These are phyloP conservation scores for Meloidogyne chitwoodi DNA, from an alignment of 1,140 invertebrate species.

Conservation along the genomic window DNA sequence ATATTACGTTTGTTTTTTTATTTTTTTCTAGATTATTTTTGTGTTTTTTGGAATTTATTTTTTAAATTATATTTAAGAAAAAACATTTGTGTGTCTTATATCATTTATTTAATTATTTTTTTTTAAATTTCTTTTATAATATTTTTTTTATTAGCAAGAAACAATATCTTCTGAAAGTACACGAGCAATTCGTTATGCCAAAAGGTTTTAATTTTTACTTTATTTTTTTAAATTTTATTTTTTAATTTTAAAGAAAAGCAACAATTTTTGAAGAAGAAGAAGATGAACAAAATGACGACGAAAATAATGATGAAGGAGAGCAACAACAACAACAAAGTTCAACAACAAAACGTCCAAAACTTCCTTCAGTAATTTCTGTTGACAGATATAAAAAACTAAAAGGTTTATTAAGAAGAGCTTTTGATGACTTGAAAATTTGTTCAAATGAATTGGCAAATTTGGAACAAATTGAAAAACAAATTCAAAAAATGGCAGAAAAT, in stretches of 20 bases:
- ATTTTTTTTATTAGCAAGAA: not conserved
- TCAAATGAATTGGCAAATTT: constrained; percentile 34
- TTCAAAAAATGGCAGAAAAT: constrained; percentile 46
- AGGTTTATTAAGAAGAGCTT: constrained; percentile 49
- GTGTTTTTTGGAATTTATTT: too few species aligned
- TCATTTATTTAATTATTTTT: too few species aligned
- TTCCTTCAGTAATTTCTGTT: constrained; percentile 45
- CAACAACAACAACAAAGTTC: not conserved
- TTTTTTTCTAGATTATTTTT: too few species aligned
- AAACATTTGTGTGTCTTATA: too few species aligned
- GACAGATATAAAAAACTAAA: constrained; percentile 53
- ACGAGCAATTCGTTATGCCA: constrained; percentile 14
- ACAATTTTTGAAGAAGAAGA: constrained; percentile 5
- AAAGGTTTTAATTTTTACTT: constrained; percentile 2
- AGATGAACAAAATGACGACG: not conserved
- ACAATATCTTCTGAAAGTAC: constrained; percentile 16
- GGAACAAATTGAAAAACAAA: constrained; percentile 20
- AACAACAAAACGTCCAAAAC: constrained; percentile 10
- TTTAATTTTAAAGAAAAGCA: constrained; percentile 4
- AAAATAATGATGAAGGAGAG: not conserved
- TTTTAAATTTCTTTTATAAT: not conserved
- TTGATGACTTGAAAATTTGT: constrained; percentile 33
- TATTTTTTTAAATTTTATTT: not conserved
- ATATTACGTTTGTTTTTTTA: too few species aligned
- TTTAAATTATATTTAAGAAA: too few species aligned